Evolutionary conservation across 2,888 invertebrate species (phyloP), one percentile per base, ranked within the genome.

Genomic region (Nemapogon koenigi): DNA sequence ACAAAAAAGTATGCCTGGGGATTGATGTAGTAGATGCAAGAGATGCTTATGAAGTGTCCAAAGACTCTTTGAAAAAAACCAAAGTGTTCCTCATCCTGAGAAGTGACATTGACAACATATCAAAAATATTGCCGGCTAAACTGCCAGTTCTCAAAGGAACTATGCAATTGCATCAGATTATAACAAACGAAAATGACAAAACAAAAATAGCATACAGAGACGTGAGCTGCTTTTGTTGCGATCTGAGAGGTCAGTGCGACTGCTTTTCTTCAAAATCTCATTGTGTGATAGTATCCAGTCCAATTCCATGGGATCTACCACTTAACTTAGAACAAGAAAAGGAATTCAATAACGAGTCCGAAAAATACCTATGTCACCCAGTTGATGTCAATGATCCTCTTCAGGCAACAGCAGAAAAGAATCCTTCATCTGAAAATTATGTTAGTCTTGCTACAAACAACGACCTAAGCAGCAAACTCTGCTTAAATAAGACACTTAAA

Each of bases 1-100:
- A 43, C 35, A 35, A 37, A 35, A 33, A 41, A 13, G 41, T 43
- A 22, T 35, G 38, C 28, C 28, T 35, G 22, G 41, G 41, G 8
- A 39, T 37, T 35, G 43, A 41, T 25, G 35, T 43, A 33, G 22
- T 36, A 26, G 30, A 43, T 32, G 41, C 42, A 7, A 36, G 27
- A 19, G 25, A 40, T 17, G 42, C 42, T 28, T 42, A 39, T 37
- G 33, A 40, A 36, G 16, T 42, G 13, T 29, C 42, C 22, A 43
- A 39, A 18, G 15, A 39, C 19, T 32, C 22, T 29, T 32, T 37
- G 19, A 39, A 41, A 22, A n/a, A 6, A 4, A 13, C 11, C 10
- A 35, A 35, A 35, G 35, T 35, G 18, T 39, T 39, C 16, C 35
- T 39, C 22, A 35, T 35, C 17, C 16, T 22, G 7, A 39, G 16